Evolutionary conservation across 2,888 invertebrate species (phyloP).

Genomic region (Lepidocyrtinus sp.): DNA sequence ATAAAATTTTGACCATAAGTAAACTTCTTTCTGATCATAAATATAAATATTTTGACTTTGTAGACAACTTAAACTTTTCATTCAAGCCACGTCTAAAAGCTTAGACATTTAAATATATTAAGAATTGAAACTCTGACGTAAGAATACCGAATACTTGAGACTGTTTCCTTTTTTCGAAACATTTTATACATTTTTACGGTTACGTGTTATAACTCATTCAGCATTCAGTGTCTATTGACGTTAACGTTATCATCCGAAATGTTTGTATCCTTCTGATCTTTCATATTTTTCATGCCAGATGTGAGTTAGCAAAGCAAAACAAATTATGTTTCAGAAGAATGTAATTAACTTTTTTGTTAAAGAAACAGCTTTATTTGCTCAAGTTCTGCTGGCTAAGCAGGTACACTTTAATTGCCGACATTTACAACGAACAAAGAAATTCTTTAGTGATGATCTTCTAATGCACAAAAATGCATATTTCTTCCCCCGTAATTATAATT

Average conservation of each 20-base stretch:
- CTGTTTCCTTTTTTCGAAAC: neutral
- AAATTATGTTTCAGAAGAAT: neutral
- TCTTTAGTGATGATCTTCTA: neutral
- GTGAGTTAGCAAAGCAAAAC: slow-evolving; percentile 6
- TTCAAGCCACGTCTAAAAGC: too few species aligned
- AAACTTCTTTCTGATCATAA: too few species aligned
- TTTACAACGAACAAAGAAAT: neutral
- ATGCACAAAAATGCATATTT: neutral
- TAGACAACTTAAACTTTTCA: too few species aligned
- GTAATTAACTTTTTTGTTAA: neutral
- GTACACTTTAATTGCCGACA: neutral
- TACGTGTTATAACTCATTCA: too few species aligned
- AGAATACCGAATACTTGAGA: too few species aligned
- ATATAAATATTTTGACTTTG: too few species aligned
- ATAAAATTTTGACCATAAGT: too few species aligned
- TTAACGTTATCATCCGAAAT: neutral
- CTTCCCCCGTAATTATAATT: neutral
- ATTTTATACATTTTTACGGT: slow-evolving; percentile 13
- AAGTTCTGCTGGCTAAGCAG: neutral
- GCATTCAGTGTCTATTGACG: neutral
- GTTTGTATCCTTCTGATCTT: neutral
- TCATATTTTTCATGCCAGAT: slow-evolving; percentile 7
- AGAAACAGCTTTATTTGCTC: neutral
- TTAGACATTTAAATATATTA: too few species aligned
- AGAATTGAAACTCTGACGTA: too few species aligned